Percentiles rank a stretch among this genome's conserved stretches.
phyloP scores from a whole-genome alignment of 2,113 vertebrate species.

The Shinisaurus crocodilurus region DNA sequence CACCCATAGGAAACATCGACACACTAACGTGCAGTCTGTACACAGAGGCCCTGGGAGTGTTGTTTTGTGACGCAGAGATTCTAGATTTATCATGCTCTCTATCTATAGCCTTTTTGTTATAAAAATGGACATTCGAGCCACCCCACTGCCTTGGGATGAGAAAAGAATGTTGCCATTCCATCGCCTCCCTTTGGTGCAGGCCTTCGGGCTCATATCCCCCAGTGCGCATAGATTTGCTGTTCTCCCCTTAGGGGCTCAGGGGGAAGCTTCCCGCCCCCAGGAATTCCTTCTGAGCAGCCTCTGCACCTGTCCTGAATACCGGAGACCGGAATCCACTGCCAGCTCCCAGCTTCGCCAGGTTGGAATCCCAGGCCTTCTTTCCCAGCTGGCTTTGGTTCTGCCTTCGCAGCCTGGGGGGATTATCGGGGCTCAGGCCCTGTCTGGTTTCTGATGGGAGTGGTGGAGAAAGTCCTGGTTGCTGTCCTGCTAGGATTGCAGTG shows the following conservation, averaged over 20 bases:
- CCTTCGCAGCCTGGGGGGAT: constrained; percentile 20
- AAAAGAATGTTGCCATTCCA: neutral
- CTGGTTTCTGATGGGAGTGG: neutral
- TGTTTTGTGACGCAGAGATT: neutral
- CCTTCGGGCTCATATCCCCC: neutral
- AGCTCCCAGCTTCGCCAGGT: neutral
- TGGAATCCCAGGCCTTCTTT: neutral
- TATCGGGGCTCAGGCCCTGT: constrained; percentile 38
- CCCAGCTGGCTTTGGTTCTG: neutral
- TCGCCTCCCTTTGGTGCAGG: neutral
- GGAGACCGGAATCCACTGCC: neutral
- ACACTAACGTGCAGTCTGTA: neutral
- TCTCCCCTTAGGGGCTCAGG: neutral
- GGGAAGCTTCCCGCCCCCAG: neutral
- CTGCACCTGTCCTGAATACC: constrained; percentile 26
- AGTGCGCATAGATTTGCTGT: rapidly evolving
- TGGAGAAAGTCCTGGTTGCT: neutral
- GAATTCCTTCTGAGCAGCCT: rapidly evolving
- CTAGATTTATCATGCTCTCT: constrained; percentile 64
- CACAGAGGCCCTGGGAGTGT: constrained; percentile 25
- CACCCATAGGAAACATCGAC: neutral
- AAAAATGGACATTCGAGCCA: constrained; percentile 53
- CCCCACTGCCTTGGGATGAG: constrained; percentile 7
- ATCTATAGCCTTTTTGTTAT: constrained; percentile 68
- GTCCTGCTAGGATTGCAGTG: rapidly evolving